Evolutionary conservation across 1,140 invertebrate genomes (phyloP).

Genomic region (Aphaenogaster floridana): DNA sequence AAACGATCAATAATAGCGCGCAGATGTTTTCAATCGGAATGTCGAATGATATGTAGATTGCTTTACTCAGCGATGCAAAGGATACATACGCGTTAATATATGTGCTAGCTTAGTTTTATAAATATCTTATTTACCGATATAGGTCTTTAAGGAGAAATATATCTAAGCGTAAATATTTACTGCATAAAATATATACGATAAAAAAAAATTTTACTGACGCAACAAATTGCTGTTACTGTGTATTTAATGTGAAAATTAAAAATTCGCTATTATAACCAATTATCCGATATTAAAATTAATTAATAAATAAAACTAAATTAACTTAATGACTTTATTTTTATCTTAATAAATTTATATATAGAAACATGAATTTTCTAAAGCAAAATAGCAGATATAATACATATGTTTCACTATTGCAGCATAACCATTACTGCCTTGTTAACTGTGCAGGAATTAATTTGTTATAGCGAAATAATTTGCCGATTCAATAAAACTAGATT

Average conservation of each 20-base stretch:
- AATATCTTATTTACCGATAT: slow-evolving; percentile 42
- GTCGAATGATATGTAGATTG: neutral
- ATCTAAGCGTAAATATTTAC: slow-evolving; percentile 10
- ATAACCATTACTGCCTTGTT: neutral
- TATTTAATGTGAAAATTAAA: neutral
- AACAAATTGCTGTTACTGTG: neutral
- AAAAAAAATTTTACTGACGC: slow-evolving; percentile 8
- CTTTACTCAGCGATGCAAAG: neutral
- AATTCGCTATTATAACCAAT: neutral
- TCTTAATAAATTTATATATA: slow-evolving; percentile 9
- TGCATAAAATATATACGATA: neutral
- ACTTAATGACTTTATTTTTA: neutral
- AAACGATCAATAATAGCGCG: slow-evolving; percentile 39
- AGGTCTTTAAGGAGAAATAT: neutral
- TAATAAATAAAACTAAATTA: neutral
- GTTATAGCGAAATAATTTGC: neutral
- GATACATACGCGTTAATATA: neutral
- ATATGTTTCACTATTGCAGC: neutral
- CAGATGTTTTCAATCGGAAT: slow-evolving; percentile 51
- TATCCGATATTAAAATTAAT: slow-evolving; percentile 5
- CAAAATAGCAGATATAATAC: neutral
- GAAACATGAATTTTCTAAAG: neutral
- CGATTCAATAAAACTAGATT: neutral
- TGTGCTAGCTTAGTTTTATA: slow-evolving; percentile 23
- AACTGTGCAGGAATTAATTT: neutral